phyloP scores from a whole-genome alignment of 2,113 vertebrate genomes.

The Tragelaphus imberbis region DNA sequence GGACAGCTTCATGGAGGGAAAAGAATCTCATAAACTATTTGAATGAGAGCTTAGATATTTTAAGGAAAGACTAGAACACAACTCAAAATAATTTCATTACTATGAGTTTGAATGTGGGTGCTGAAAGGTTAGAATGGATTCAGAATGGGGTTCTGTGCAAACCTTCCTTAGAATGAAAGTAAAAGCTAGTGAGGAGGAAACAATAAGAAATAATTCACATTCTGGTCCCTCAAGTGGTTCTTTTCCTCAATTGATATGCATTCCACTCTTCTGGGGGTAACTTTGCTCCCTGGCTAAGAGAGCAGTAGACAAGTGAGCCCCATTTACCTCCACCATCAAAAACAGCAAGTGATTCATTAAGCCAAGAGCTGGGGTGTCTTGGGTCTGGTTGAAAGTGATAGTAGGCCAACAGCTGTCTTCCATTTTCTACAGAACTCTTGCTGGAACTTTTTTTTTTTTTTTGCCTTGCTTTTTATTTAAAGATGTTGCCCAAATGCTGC shows the following conservation, averaged over 20 bases:
- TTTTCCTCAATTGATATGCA: not conserved
- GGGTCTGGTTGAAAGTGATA: constrained; percentile 7
- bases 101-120: not conserved
- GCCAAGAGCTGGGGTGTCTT: not conserved
- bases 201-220: not conserved
- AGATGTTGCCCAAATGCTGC: constrained; percentile 16
- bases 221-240: not conserved
- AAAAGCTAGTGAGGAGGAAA: not conserved
- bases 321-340: not conserved
- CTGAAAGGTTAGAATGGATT: not conserved
- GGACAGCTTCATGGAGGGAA: not conserved
- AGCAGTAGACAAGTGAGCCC: not conserved
- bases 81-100: not conserved
- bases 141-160: not conserved
- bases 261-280: not conserved
- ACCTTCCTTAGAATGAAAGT: not conserved
- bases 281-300: not conserved
- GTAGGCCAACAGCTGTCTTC: constrained; percentile 1
- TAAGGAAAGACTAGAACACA: not conserved
- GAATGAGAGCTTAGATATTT: not conserved
- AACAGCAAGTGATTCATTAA: constrained; percentile 21
- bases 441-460: not conserved
- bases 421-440: not conserved
- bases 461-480: not conserved
- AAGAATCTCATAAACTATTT: not conserved